Evolutionary conservation across 1,140 invertebrate species (phyloP).

Genomic region (Aradophagus sp.): DNA sequence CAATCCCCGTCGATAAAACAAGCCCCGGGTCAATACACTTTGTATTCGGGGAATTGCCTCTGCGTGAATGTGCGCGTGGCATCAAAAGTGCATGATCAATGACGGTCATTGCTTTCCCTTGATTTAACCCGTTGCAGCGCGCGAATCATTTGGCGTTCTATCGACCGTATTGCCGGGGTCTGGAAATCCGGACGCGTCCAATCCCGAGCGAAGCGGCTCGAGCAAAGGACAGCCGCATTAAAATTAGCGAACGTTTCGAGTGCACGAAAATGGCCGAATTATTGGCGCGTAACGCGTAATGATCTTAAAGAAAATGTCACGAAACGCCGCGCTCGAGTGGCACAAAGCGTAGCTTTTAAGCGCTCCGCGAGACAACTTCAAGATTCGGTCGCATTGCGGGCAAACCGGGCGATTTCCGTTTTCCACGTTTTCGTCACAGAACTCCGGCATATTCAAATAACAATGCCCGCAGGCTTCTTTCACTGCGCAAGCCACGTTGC

Average conservation of each 20-base stretch:
- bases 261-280: conserved; percentile 25
- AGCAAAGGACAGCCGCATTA: conserved; percentile 9
- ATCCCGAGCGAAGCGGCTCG: not conserved
- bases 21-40: conserved; percentile 36
- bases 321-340: conserved; percentile 28
- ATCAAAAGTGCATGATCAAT: conserved; percentile 55
- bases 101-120: conserved; percentile 51
- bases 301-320: conserved; percentile 49
- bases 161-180: conserved; percentile 30
- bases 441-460: conserved; percentile 49
- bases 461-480: conserved; percentile 52
- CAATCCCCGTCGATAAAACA: conserved; percentile 35
- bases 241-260: conserved; percentile 20
- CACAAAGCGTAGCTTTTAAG: conserved; percentile 38
- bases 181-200: conserved; percentile 12
- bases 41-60: conserved; percentile 15
- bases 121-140: conserved; percentile 34
- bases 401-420: conserved; percentile 56
- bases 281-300: conserved; percentile 36
- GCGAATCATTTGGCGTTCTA: conserved; percentile 45
- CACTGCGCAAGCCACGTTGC: conserved; percentile 43
- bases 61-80: conserved; percentile 38
- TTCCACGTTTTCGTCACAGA: conserved; percentile 56
- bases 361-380: conserved; percentile 16
- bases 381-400: conserved; percentile 30